Base-by-base conservation (phyloP, 2,797 vertebrate genomes). In the Aphelocoma californica region DNA sequence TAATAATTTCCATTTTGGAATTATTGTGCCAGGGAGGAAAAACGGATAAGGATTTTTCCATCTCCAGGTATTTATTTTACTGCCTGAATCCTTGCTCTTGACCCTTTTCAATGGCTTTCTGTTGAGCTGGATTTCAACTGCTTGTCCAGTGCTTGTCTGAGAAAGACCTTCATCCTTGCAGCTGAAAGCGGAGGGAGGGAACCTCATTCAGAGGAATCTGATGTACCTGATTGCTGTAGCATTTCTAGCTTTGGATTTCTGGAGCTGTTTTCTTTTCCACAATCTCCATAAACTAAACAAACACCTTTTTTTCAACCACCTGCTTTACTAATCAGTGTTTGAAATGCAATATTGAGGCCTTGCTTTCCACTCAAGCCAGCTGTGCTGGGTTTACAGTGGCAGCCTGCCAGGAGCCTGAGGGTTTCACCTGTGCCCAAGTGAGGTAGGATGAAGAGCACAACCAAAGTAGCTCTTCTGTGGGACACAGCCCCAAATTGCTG, bases 1-100 rank as follows among this genome's bases (percentile, higher is more conserved):
- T 86, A 93, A 78, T 83, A 78, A 83, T 92, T 96, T 88, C 82
- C 94, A 34, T 34, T 34, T 34, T 40, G 38, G 40, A 40, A 40
- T 40, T 38, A 38, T 14, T 38, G 14, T 40, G 40, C 40, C 40
- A 40, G 57, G 85, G 44, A 95, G 75, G 81, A 57, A 94, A 91
- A 71, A 57, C 0, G 1, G 51, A 83, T 53, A 31, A 61, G 34
- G 29, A 61, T 78, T 93, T 91, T 95, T 86, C 91, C 61, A 24
- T 78, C 12, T 79, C 64, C 42, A 80, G 56, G 50, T 97, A 70
- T 89, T 92, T 79, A 34, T 62, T 92, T 91, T 88, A 44, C 38
- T 86, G 40, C 42, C 58, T 29, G 25, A 66, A 56, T 92, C 56
- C 17, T 69, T 58, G 51, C 45, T 64, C 71, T 80, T 73, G 78